Evolutionary conservation across 2,113 vertebrate species (phyloP).

Genomic region (Salminus brasiliensis): DNA sequence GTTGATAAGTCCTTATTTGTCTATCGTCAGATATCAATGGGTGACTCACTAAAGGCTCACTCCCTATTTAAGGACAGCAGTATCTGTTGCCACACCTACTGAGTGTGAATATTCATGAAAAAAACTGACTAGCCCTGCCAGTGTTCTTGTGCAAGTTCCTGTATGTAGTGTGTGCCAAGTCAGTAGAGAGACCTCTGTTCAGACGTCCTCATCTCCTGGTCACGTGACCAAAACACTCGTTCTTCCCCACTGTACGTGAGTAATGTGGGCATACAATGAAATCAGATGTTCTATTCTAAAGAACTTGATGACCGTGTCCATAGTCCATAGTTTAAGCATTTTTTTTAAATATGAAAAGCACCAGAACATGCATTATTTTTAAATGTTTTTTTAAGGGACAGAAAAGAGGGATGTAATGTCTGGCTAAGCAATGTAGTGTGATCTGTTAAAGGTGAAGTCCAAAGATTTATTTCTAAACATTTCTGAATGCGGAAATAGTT

Average conservation of each 20-base stretch:
- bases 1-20: slow-evolving; percentile 5
- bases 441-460: too few relatives aligned
- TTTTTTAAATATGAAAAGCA: too few relatives aligned
- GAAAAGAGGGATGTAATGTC: too few relatives aligned
- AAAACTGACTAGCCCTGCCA: slow-evolving; percentile 30
- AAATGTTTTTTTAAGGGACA: too few relatives aligned
- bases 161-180: slow-evolving; percentile 29
- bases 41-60: slow-evolving; percentile 17
- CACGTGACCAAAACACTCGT: background rate
- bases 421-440: too few relatives aligned
- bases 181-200: slow-evolving; percentile 18
- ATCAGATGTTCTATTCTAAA: background rate
- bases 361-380: too few relatives aligned
- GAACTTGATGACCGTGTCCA: background rate
- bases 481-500: too few relatives aligned
- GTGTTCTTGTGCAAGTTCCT: slow-evolving; percentile 49
- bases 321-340: too few relatives aligned
- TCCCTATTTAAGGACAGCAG: slow-evolving; percentile 61
- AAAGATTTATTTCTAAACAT: too few relatives aligned
- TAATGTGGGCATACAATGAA: background rate
- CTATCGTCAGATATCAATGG: slow-evolving; percentile 46
- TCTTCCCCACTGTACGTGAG: background rate
- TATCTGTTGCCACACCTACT: slow-evolving; percentile 58
- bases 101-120: slow-evolving; percentile 70
- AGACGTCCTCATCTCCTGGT: background rate